Evolutionary conservation across 2,113 vertebrate species (phyloP).

Genomic region (Hippocampus zosterae): DNA sequence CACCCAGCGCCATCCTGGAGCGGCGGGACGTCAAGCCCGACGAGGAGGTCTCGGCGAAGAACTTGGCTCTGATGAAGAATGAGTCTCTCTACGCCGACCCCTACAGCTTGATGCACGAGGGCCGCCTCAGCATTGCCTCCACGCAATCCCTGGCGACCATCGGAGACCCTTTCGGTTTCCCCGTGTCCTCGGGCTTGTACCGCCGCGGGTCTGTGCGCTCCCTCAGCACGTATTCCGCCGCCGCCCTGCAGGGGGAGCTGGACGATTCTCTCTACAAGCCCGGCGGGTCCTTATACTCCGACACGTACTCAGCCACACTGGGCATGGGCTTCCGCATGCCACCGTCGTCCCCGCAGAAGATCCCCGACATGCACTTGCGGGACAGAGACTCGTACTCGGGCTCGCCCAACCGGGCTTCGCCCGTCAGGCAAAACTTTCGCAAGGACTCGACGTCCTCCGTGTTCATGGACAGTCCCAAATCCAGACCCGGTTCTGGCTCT

Average conservation of each 20-base stretch:
- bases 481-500: conserved; percentile 79
- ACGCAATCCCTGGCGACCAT: conserved; percentile 84
- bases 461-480: conserved; percentile 89
- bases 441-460: conserved; percentile 90
- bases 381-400: conserved; percentile 86
- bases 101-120: conserved; percentile 90
- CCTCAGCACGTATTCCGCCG: conserved; percentile 93
- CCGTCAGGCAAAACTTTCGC: conserved; percentile 89
- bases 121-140: conserved; percentile 91
- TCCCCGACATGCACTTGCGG: conserved; percentile 79
- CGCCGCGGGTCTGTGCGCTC: conserved; percentile 91
- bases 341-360: conserved; percentile 92
- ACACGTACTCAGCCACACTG: conserved; percentile 77
- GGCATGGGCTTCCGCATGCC: conserved; percentile 87
- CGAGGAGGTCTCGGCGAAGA: conserved; percentile 88
- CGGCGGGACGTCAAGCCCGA: conserved; percentile 95
- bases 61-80: conserved; percentile 90
- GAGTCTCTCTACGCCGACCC: conserved; percentile 92
- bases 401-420: conserved; percentile 87
- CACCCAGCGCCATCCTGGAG: conserved; percentile 96
- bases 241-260: conserved; percentile 87
- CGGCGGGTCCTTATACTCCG: conserved; percentile 81
- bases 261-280: conserved; percentile 91
- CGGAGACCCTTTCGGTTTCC: conserved; percentile 89
- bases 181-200: conserved; percentile 82